Conservation (phyloP, 2,888 invertebrate genomes). For the Drosophila nr. perissopoda region DNA sequence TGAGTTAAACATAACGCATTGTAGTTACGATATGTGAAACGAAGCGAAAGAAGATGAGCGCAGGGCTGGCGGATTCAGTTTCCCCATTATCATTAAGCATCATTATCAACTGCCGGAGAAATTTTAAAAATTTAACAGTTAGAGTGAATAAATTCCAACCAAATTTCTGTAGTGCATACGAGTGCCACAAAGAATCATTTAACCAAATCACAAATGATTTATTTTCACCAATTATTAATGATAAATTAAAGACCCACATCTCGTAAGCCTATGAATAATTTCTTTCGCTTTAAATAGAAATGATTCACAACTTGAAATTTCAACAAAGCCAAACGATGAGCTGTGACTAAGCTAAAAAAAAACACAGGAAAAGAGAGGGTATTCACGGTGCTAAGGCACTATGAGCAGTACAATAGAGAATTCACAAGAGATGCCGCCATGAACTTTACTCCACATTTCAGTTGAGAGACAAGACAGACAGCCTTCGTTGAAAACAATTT, state of each 20-base stretch:
- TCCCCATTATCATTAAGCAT: background rate
- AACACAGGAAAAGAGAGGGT: constrained; percentile 13
- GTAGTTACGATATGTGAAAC: constrained; percentile 32
- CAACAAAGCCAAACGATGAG: constrained; percentile 1
- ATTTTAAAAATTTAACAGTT: constrained; percentile 15
- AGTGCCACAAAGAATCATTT: background rate
- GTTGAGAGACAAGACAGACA: constrained; percentile 35
- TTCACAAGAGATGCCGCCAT: constrained; percentile 28
- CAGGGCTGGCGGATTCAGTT: constrained; percentile 20
- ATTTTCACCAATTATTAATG: background rate
- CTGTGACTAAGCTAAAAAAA: constrained; percentile 36
- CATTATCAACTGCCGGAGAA: constrained; percentile 13
- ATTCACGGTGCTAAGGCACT: constrained; percentile 8
- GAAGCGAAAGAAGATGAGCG: constrained; percentile 26
- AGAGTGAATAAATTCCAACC: constrained; percentile 4
- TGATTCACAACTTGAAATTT: constrained; percentile 42
- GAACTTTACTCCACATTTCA: constrained; percentile 59
- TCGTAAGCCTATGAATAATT: constrained; percentile 34
- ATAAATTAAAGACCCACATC: constrained; percentile 7
- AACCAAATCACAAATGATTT: background rate
- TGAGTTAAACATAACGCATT: constrained; percentile 40
- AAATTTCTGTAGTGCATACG: background rate
- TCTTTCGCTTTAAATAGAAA: constrained; percentile 14
- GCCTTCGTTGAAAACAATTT: constrained; percentile 30
- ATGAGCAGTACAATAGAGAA: background rate